Evolutionary conservation across 2,888 invertebrate species (phyloP).

Genomic region (Athalia cordata): DNA sequence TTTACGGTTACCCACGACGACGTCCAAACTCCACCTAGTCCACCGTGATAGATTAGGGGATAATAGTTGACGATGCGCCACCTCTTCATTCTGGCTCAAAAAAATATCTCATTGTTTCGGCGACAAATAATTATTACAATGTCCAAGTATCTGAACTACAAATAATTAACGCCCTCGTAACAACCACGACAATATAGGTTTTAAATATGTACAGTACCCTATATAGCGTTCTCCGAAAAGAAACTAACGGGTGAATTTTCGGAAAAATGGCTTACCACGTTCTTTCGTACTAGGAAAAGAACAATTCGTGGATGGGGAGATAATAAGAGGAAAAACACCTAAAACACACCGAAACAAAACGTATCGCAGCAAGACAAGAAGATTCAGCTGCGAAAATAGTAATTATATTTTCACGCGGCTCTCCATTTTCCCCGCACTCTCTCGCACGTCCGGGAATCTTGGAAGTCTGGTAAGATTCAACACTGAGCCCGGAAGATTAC

Average conservation of each 20-base stretch:
- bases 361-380: neutral
- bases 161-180: no score
- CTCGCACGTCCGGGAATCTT: conserved; percentile 21
- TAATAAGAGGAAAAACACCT: neutral
- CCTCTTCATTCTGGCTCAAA: neutral
- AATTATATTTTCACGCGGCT: conserved; percentile 1
- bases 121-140: no score
- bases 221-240: no score
- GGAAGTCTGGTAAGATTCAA: conserved; percentile 4
- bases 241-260: no score
- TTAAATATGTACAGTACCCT: no score
- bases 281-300: no score
- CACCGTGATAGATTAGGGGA: conserved; percentile 39
- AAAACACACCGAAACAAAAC: neutral
- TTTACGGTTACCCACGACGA: conserved; percentile 18
- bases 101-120: neutral
- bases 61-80: conserved; percentile 16
- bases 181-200: no score
- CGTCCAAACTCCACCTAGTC: conserved; percentile 18
- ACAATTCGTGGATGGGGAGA: neutral
- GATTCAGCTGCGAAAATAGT: conserved; percentile 12
- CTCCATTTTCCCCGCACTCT: neutral
- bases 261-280: no score
- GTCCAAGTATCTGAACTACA: no score
- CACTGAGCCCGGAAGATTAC: conserved; percentile 28